Evolutionary conservation across 2,888 invertebrate species (phyloP).

Genomic region (Synergus itoensis): DNA sequence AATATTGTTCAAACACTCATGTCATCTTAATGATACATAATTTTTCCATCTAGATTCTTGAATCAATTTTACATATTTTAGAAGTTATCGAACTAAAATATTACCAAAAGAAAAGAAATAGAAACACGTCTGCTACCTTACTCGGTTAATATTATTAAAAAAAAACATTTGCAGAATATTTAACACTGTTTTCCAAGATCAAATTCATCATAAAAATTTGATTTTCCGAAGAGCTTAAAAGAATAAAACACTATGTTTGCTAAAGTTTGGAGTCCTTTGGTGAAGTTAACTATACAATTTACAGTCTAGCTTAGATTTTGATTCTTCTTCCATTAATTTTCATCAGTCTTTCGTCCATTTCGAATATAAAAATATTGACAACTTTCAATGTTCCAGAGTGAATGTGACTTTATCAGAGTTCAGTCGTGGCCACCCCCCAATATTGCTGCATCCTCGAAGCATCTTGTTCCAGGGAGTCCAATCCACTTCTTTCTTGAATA

Average conservation of each 20-base stretch:
- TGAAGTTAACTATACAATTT: neutral
- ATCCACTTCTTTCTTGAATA: constrained; percentile 87
- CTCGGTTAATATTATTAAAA: no score
- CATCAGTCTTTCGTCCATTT: constrained; percentile 19
- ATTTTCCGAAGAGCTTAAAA: no score
- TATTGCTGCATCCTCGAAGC: constrained; percentile 91
- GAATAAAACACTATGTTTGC: no score
- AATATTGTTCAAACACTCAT: neutral
- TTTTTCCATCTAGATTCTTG: neutral
- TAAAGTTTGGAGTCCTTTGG: no score
- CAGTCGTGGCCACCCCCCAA: constrained; percentile 94
- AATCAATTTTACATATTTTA: neutral
- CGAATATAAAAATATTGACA: neutral
- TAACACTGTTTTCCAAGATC: no score
- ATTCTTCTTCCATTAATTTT: neutral
- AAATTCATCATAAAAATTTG: no score
- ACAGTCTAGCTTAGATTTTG: neutral
- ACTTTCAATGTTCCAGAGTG: neutral
- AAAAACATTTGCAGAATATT: no score
- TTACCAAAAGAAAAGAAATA: no score
- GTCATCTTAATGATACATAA: neutral
- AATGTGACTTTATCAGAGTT: constrained; percentile 81
- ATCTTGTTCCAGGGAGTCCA: constrained; percentile 89
- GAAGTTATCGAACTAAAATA: neutral
- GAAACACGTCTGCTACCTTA: no score